Percentiles rank a stretch among this genome's conserved stretches.
Evolutionary conservation across 2,797 vertebrate genomes (phyloP).

Genomic region (Smutsia temminckii): DNA sequence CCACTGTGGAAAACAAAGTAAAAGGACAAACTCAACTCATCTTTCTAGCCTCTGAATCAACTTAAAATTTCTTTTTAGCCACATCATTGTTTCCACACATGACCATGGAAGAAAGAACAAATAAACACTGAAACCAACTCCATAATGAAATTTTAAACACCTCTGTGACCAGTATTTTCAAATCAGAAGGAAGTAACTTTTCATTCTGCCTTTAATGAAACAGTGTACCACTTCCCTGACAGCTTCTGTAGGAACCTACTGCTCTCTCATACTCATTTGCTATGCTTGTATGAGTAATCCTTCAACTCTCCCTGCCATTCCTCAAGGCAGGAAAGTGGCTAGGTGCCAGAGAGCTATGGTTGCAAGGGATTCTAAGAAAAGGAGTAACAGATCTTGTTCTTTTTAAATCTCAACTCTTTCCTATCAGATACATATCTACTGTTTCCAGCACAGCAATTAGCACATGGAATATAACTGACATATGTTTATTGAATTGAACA

Average conservation of each 20-base stretch:
- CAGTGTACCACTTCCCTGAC: background rate
- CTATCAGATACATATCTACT: background rate
- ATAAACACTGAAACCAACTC: background rate
- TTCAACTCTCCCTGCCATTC: background rate
- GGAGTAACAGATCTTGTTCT: background rate
- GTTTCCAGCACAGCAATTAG: background rate
- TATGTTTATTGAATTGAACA: background rate
- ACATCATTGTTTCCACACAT: background rate
- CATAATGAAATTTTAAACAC: slow-evolving; percentile 50
- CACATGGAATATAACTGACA: background rate
- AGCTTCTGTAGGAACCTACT: background rate
- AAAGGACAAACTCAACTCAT: background rate
- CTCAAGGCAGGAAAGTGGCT: background rate
- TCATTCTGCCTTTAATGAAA: slow-evolving; percentile 41
- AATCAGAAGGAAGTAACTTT: slow-evolving; percentile 43
- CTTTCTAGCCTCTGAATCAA: background rate
- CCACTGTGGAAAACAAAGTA: background rate
- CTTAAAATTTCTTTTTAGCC: background rate
- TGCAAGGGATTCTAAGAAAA: background rate
- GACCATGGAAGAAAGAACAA: background rate
- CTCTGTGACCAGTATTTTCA: slow-evolving; percentile 33
- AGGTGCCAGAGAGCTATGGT: background rate
- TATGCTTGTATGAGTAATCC: background rate
- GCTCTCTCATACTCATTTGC: background rate
- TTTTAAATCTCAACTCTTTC: background rate